Evolutionary conservation across 2,888 invertebrate genomes (phyloP), one percentile per base, ranked within the genome.

Genomic region (Drosophila birchii): DNA sequence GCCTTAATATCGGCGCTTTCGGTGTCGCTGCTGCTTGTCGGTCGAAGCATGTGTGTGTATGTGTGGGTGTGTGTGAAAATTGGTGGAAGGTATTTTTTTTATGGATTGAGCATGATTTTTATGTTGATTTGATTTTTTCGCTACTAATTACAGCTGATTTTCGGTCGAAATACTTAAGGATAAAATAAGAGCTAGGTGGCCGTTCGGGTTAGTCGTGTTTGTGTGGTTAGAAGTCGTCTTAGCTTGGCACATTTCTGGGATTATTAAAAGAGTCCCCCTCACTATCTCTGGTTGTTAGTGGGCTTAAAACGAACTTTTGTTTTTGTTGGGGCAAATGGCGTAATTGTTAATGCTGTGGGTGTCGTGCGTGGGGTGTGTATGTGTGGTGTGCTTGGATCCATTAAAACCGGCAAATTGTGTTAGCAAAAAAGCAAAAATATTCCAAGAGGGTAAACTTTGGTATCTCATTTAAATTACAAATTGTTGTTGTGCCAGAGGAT

Each of bases 11-110:
- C 95, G 61, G 95, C 94, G 89, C 95, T 95, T 91, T 95, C 95
- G 44, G 95, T 95, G 92, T 95, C 95, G 90, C 95, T 95, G 91
- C 95, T 95, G 90, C 86, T 79, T 86, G 91, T 90, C 77, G 72
- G 54, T 73, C 29, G 78, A 8, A 26, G 45, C 8, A 16, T 16
- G 44, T 23, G 44, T 23, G 20, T 20, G 43, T 20, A 76, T 80
- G 76, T 75, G 78, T 83, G 76, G 14, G 44, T 44, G 78, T 80
- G 76, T 75, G 77, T 83, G 76, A 77, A 80, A 61, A 72, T 79
- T 72, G 78, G 78, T 76, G 75, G 75, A 76, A 78, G 76, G 79
- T 43, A 69, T 62, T 55, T 69, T 62, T 63, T 63, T 72, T 75
- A 80, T 80, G 77, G 78, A 73, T 85, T 64, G 51, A 51, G 34